These are phyloP conservation scores for Coilia nasus DNA, from an alignment of 2,797 vertebrate species.

Conservation along the genomic window DNA sequence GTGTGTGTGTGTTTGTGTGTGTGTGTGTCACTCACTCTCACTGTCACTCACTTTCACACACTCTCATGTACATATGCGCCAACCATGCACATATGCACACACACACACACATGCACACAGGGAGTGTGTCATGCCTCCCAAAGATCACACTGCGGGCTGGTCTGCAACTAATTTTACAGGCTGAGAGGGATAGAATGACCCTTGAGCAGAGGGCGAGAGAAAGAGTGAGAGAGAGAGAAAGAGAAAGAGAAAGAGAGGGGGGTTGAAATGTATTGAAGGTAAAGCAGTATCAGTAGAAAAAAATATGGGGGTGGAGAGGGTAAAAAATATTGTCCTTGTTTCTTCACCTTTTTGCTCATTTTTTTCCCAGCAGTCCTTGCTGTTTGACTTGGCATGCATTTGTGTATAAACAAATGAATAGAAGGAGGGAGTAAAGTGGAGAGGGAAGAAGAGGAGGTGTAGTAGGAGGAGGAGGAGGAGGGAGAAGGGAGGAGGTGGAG, in stretches of 20 bases:
- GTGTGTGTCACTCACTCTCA: background rate
- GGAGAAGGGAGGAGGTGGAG: background rate
- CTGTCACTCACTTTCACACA: conserved; percentile 40
- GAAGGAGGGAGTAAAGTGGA: conserved; percentile 15
- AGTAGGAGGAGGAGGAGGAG: background rate
- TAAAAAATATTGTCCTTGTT: conserved; percentile 43
- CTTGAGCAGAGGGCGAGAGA: conserved; percentile 59
- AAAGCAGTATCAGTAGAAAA: background rate
- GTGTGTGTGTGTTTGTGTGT: background rate
- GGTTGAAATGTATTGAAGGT: conserved; percentile 5
- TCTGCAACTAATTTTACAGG: conserved; percentile 83
- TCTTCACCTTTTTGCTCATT: conserved; percentile 22
- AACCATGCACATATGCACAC: conserved; percentile 18
- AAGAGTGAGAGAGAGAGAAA: conserved; percentile 52
- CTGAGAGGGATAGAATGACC: conserved; percentile 79
- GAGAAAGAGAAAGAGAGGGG: conserved; percentile 47
- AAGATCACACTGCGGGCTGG: conserved; percentile 76
- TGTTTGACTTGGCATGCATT: conserved; percentile 43
- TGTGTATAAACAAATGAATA: conserved; percentile 30
- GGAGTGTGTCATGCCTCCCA: conserved; percentile 55
- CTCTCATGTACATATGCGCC: background rate
- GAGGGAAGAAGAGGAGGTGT: background rate
- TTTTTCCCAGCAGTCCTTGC: conserved; percentile 27
- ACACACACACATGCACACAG: conserved; percentile 15
- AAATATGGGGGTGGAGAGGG: conserved; percentile 39